A percentile compares a stretch with the other conserved stretches of the same genome.
phyloP scores from a whole-genome alignment of 1,140 invertebrate species.

The Bathynomus jamesi region DNA sequence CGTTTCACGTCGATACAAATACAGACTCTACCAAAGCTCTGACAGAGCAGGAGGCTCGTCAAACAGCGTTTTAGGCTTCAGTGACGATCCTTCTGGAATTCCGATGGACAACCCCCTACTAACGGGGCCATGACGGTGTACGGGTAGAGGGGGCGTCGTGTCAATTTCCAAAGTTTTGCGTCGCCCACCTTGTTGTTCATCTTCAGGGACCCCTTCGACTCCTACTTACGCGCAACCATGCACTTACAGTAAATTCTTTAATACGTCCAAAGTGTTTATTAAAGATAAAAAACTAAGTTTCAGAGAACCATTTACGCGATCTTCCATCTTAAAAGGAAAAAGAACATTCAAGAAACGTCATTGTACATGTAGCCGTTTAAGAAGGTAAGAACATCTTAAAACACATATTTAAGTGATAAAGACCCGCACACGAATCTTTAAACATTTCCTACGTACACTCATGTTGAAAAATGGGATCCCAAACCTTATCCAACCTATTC shows the following conservation, averaged over 20 bases:
- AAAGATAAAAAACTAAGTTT: no score
- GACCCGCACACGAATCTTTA: no score
- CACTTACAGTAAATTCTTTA: not conserved
- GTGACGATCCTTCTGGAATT: not conserved
- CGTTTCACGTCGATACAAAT: constrained; percentile 40
- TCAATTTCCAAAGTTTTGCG: not conserved
- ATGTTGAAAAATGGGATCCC: no score
- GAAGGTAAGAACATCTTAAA: no score
- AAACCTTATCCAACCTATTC: no score
- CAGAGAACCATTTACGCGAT: no score
- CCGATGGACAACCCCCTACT: not conserved
- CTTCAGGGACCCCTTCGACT: not conserved
- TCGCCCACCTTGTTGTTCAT: not conserved
- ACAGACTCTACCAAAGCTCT: constrained; percentile 43
- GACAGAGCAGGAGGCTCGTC: constrained; percentile 30
- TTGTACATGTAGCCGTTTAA: no score
- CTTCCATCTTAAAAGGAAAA: no score
- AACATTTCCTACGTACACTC: no score
- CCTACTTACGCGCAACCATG: not conserved
- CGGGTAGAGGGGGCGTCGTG: not conserved
- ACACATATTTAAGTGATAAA: no score
- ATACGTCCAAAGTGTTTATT: no score
- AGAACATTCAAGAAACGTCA: no score
- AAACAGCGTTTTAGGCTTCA: not conserved
- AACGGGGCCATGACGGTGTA: not conserved